Base-by-base conservation (phyloP, 2,797 vertebrate genomes). In the Hoplostethus atlanticus region DNA sequence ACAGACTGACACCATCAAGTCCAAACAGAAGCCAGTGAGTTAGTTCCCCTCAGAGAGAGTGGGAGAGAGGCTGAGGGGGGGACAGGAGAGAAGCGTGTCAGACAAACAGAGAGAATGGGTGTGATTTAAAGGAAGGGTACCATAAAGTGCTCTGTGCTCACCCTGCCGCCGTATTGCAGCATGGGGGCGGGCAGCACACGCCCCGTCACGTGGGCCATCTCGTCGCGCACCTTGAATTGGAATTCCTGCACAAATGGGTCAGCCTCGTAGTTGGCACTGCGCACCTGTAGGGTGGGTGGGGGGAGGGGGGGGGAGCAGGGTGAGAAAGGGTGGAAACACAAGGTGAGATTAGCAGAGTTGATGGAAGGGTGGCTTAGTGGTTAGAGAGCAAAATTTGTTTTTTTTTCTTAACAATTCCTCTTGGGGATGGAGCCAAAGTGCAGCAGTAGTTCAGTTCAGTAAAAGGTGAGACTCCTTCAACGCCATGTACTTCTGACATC, bases 191-290 rank as follows among this genome's bases (percentile, higher is more conserved):
- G 98, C 85, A 99, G 97, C 85, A 99, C 98, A 0, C 98, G 97
- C 65, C 98, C 98, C 0, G 98, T 99, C 92, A 99, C 98, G 0
- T 99, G 98, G 72, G 98, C 98, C 98, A 99, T 99, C 94, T 99
- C 98, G 87, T 99, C 98, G 52, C 98, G 95, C 25, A 99, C 98
- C 77, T 96, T 98, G 94, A 99, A 99, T 80, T 99, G 97, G 93
- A 99, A 99, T 90, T 99, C 98, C 89, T 99, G 98, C 60, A 99
- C 98, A 69, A 98, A 99, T 0, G 98, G 98, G 84, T 99, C 98
- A 0, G 97, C 97, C 80, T 99, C 98, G 0, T 99, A 99, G 94
- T 99, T 99, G 89, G 98, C 98, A 86, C 98, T 99, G 92, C 97
- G 96, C 90, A 99, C 98, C 98, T 99, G 84, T 13, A n/a, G 48